Evolutionary conservation across 2,888 invertebrate species (phyloP), one percentile per base, ranked within the genome.

Genomic region (Timema cristinae): DNA sequence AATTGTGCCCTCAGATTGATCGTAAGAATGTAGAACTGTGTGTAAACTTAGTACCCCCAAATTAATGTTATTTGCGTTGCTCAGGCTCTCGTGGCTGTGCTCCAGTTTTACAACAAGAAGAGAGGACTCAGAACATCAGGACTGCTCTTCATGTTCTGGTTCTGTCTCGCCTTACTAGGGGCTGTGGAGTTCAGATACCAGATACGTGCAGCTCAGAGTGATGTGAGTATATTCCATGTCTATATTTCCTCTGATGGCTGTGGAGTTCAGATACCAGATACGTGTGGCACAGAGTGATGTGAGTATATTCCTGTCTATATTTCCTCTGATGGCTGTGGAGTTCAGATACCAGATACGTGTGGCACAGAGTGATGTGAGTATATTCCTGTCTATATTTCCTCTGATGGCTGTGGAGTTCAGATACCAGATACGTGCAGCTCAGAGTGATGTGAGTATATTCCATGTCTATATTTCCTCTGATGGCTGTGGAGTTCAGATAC

Each of bases 81-180:
- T n/a, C 47, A 63, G 63, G 47, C 48, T 6, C 63, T 63, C 11
- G 32, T 32, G 32, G 63, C 63, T 10, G 63, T 63, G 63, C 63
- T 63, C 47, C 32, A 47, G 48, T 48, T 47, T 47, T 63, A 63
- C 63, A 63, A 63, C 63, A 63, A 48, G 47, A 63, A 47, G 63
- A 63, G 1, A 16, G 63, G 63, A 13, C 63, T 63, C 9, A 32
- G 63, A 2, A 63, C 63, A 47, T 63, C 63, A 47, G 63, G 63
- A 10, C 16, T 7, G 13, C 63, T 47, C 47, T 63, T 63, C 16
- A 48, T 63, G 16, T 63, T 63, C 16, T 63, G 63, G 63, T 9
- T 63, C 6, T 63, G 32, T 13, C 48, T 13, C 4, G 16, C 9
- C 11, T 10, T 63, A 13, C n/a, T 63, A 32, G 63, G 63, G 7